Percentiles rank a stretch among this genome's conserved stretches.
Evolutionary conservation across 2,888 invertebrate species (phyloP).

Genomic region (Drosophila nr. perissopoda): DNA sequence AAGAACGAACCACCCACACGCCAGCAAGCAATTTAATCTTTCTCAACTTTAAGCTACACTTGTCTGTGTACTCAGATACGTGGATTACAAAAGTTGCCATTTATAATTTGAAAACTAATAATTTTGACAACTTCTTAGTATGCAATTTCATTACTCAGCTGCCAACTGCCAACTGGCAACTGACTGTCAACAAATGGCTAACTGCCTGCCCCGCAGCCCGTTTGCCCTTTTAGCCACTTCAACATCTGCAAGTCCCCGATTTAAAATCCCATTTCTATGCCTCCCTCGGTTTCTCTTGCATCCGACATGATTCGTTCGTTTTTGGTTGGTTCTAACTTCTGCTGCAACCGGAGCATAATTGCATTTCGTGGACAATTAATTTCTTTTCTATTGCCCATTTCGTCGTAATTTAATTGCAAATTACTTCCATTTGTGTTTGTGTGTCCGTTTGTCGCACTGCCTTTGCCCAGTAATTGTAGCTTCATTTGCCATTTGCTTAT

Average conservation of each 20-base stretch:
- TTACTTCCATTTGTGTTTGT: constrained; percentile 83
- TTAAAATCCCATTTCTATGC: constrained; percentile 1
- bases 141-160: constrained; percentile 61
- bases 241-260: constrained; percentile 25
- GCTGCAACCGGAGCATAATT: constrained; percentile 83
- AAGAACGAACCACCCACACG: neutral
- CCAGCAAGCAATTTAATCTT: neutral
- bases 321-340: constrained; percentile 41
- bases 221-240: constrained; percentile 26
- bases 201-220: neutral
- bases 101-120: constrained; percentile 55
- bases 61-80: neutral
- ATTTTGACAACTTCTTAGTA: constrained; percentile 72
- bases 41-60: constrained; percentile 26
- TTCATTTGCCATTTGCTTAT: constrained; percentile 75
- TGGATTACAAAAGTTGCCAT: constrained; percentile 24
- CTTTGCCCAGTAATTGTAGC: constrained; percentile 67
- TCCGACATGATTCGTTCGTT: constrained; percentile 41
- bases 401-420: constrained; percentile 85
- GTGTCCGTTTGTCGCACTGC: constrained; percentile 48
- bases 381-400: constrained; percentile 85
- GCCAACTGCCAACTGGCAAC: constrained; percentile 3
- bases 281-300: constrained; percentile 5
- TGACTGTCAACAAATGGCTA: constrained; percentile 38
- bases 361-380: constrained; percentile 86